Conservation (phyloP, 2,888 invertebrate genomes). For the Nasonia oneida region DNA sequence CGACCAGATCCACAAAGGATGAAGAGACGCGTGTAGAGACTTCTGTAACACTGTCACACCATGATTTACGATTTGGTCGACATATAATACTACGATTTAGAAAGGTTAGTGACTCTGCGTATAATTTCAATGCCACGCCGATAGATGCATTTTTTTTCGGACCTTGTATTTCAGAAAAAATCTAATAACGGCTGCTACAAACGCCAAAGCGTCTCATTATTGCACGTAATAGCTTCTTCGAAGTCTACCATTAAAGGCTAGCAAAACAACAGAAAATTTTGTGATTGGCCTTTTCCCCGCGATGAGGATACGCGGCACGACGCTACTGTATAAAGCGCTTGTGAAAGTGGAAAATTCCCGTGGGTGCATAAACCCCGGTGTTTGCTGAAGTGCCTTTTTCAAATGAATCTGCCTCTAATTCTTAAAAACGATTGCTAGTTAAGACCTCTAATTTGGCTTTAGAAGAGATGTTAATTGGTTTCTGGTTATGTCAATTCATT, state of each 20-base stretch:
- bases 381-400: background rate
- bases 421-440: background rate
- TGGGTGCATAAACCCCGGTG: background rate
- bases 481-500: background rate
- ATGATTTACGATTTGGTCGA: background rate
- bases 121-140: background rate
- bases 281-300: conserved; percentile 19
- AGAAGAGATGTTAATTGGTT: background rate
- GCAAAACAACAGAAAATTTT: conserved; percentile 12
- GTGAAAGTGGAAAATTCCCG: conserved; percentile 44
- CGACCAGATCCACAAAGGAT: background rate
- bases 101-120: conserved; percentile 5
- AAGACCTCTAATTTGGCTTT: background rate
- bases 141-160: background rate
- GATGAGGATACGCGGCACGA: conserved; percentile 14
- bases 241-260: background rate
- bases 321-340: background rate
- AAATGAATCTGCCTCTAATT: background rate
- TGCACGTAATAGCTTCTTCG: background rate
- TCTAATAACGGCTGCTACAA: background rate
- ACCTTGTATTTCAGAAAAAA: background rate
- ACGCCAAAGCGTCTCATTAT: background rate
- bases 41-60: background rate
- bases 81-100: background rate
- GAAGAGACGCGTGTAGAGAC: background rate